Evolutionary conservation across 2,797 vertebrate genomes (phyloP), one percentile per base, ranked within the genome.

Genomic region (Sebastes kiyomatsui): DNA sequence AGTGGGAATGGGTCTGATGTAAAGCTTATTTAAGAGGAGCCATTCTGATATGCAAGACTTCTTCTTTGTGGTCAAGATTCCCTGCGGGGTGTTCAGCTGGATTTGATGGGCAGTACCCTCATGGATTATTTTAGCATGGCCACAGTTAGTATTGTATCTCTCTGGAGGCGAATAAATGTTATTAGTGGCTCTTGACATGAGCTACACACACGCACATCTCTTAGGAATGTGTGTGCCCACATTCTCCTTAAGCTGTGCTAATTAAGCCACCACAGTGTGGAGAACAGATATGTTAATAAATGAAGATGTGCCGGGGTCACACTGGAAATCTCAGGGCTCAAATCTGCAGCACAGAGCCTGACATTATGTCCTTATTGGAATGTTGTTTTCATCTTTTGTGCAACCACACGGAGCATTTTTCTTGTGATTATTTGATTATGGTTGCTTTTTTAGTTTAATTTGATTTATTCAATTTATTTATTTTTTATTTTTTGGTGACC

Each of bases 101-200:
- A 68, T 71, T 67, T 82, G 68, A 83, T 79, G 52, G 75, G 65
- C 33, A 77, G 54, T 58, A 55, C 14, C 68, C 69, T n/a, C 46
- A 28, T 58, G 70, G 82, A 85, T 88, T 85, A 86, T 82, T 32
- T 68, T 30, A 75, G 60, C 70, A 49, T 25, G 54, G 46, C 55
- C 66, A 67, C 49, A 71, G 35, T 80, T 70, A 8, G 35, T 25
- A 35, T 73, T 72, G 64, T 82, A 22, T 81, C 64, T 85, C 64
- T 75, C 58, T 68, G 35, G 60, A 85, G 62, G 65, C 11, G 14
- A 30, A 83, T 56, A 54, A 72, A 73, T 68, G 23, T 30, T 72
- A 75, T 88, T 66, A 81, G 68, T 59, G 14, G 52, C 55, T 84
- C 12, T 69, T 79, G 35, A 81, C 74, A 84, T 66, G 59, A 80